phyloP scores from a whole-genome alignment of 2,888 invertebrate genomes.

The Caenorhabditis becei region DNA sequence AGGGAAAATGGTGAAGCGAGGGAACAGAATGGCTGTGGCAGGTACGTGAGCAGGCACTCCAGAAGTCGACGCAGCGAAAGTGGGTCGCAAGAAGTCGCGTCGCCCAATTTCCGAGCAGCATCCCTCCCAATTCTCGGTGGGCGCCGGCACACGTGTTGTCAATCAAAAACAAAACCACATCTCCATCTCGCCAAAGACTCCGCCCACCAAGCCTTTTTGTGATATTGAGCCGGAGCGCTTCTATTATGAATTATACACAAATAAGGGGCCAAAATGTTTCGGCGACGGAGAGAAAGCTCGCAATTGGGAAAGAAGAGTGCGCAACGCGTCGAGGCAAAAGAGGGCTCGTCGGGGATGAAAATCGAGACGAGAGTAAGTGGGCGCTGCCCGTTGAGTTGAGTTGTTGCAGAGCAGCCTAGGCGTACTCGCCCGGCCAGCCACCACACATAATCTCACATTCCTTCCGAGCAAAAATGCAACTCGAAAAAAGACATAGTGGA shows the following conservation, averaged over 20 bases:
- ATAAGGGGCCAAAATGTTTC: constrained; percentile 14
- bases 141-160: constrained; percentile 43
- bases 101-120: constrained; percentile 33
- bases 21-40: constrained; percentile 16
- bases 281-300: constrained; percentile 26
- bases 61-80: constrained; percentile 28
- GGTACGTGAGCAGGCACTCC: constrained; percentile 8
- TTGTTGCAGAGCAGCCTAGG: constrained; percentile 51
- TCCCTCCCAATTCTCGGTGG: constrained; percentile 45
- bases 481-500: constrained; percentile 40
- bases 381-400: constrained; percentile 52
- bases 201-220: not conserved
- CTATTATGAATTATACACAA: constrained; percentile 31
- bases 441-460: constrained; percentile 59
- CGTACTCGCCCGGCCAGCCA: constrained; percentile 39
- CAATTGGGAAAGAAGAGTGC: constrained; percentile 13
- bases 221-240: constrained; percentile 26
- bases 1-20: constrained; percentile 30
- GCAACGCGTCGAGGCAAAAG: constrained; percentile 3
- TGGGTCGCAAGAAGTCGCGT: not conserved
- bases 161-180: constrained; percentile 26
- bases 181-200: not conserved
- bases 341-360: constrained; percentile 30
- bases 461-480: constrained; percentile 49
- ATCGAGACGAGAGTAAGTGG: constrained; percentile 61